Base-by-base conservation (phyloP, 2,113 vertebrate genomes). In the Ranitomeya variabilis region DNA sequence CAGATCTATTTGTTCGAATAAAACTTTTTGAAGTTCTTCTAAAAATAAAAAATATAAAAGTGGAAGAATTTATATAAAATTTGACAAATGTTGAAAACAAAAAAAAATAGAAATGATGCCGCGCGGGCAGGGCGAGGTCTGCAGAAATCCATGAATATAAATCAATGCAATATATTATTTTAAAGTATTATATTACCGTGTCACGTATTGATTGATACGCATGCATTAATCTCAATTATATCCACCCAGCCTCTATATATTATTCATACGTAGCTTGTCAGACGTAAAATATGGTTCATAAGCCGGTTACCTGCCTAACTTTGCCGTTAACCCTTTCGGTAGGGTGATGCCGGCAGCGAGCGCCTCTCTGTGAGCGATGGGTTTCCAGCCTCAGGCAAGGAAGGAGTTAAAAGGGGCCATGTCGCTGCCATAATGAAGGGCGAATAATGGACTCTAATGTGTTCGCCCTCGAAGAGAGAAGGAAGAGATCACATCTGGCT, bases 1-100 rank as follows among this genome's bases (percentile, higher is more conserved):
- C 90, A 99, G 95, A 93, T 99, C 97, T 0, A 99, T 99, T 94
- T 99, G 98, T 91, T 99, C 98, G 90, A 99, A 96, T 84, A 99
- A 95, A 93, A 99, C 98, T 94, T 99, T 99, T 95, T 99, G 98
- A 89, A 99, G 98, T 89, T 99, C 97, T 93, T 99, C 98, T 99
- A 31, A 59, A 94, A 90, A 52, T 62, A 66, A 12, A 67, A 12
- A 59, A 60, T 11, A 26, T 52, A 86, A 78, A 21, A 54, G 37
- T 4, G 5, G 37, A 45, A 45, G 37, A 45, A 45, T 45, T n/a
- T 16, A 7, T 18, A 45, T 74, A 12, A 74, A 7, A 18, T 45
- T 74, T 45, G 31, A 18, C 37, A 2, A 45, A 5, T 94, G 94
- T 92, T 90, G 51, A 82, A 93, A 93, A 90, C 93, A 94, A 93